Evolutionary conservation across 2,797 vertebrate species (phyloP), one percentile per base, ranked within the genome.

Genomic region (Bryconaethiops microstoma): DNA sequence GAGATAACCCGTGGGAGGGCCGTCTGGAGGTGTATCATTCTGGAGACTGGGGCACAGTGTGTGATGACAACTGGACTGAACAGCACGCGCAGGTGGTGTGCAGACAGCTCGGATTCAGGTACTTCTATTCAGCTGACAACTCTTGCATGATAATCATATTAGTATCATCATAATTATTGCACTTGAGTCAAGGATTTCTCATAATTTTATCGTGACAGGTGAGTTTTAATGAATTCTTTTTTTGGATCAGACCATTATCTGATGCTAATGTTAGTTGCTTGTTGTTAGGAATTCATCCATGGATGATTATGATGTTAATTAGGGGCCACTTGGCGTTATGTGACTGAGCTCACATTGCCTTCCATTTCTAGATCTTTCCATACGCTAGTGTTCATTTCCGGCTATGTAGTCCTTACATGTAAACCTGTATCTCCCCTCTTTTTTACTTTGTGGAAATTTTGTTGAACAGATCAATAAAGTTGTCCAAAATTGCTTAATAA

Each of bases 21-120:
- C 93, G 96, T 55, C 92, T 99, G 7, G 97, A 99, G 84, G 91
- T 99, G 74, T 94, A 97, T 85, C 96, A 97, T 79, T 91, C 93
- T 0, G 95, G 95, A 4, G 95, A 92, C 84, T 99, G 98, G 97
- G 97, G 97, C n/a, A 96, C 96, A 0, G 90, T 98, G 57, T 99
- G 97, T 1, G 97, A 98, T 7, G 97, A 99, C 84, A 94, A 91
- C 88, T 99, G 97, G 97, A 95, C 90, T 57, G 88, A 95, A 82
- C 88, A 93, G 1, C 88, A 93, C 65, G 96, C 96, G 10, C 93
- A 93, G 84, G 97, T 99, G 86, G 90, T 97, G 89, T 99, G 98
- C 90, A 95, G 95, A 80, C 97, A 98, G 89, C 88, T 99, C 74
- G 97, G 97, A 77, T 98, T 95, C 92, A 95, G 94, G 95, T 95